Percentiles rank a stretch among this genome's conserved stretches.
These are phyloP conservation scores for Epinephelus awoara DNA, from an alignment of 2,797 vertebrate species.

Conservation along the genomic window DNA sequence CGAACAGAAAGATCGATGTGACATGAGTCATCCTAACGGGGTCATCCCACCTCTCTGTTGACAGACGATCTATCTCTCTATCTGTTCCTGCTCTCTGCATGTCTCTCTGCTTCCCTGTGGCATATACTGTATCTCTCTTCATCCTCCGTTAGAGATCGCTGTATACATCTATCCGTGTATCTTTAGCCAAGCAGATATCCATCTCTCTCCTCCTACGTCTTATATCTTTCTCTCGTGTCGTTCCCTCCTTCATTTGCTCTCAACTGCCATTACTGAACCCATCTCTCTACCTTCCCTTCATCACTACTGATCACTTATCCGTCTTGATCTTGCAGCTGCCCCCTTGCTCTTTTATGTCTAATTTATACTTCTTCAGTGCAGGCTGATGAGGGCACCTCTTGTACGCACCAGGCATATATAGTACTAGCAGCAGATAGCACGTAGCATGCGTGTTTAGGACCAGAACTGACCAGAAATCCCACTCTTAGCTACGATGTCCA, in stretches of 20 bases:
- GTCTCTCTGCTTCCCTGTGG: slow-evolving; percentile 33
- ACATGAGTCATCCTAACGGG: slow-evolving; percentile 62
- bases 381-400: no score
- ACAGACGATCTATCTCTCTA: slow-evolving; percentile 37
- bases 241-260: slow-evolving; percentile 30
- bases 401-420: no score
- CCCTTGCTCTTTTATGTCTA: background rate
- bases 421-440: no score
- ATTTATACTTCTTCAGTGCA: no score
- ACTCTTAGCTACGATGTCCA: no score
- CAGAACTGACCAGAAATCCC: no score
- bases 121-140: slow-evolving; percentile 23
- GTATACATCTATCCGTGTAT: slow-evolving; percentile 42
- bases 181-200: slow-evolving; percentile 33
- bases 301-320: slow-evolving; percentile 18
- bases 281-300: slow-evolving; percentile 5
- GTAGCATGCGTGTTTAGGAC: no score
- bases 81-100: slow-evolving; percentile 35
- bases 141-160: slow-evolving; percentile 41
- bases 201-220: slow-evolving; percentile 46
- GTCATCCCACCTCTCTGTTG: slow-evolving; percentile 44
- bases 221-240: slow-evolving; percentile 29
- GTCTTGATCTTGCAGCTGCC: slow-evolving; percentile 18
- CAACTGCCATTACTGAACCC: slow-evolving; percentile 9
- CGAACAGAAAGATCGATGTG: slow-evolving; percentile 57